Conservation (phyloP, 2,888 invertebrate species). For the Dysmachus trigonus region DNA sequence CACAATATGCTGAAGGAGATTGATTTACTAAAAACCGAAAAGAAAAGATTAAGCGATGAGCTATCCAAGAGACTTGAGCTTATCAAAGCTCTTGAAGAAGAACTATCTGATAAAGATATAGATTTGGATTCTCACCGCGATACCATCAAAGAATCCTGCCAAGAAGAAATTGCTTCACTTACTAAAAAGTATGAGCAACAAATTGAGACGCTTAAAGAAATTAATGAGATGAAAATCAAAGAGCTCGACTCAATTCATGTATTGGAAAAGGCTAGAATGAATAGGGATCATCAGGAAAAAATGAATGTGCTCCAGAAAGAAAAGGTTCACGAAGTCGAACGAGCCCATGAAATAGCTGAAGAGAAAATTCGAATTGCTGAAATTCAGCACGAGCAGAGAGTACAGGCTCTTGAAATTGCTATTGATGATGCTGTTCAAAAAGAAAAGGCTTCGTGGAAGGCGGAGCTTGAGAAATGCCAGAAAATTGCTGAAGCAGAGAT, state of each 20-base stretch:
- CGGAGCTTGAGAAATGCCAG: constrained; percentile 68
- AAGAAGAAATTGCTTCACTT: constrained; percentile 58
- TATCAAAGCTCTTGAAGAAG: constrained; percentile 60
- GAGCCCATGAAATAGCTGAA: constrained; percentile 59
- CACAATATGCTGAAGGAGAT: constrained; percentile 58
- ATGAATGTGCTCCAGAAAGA: constrained; percentile 36
- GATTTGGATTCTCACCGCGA: constrained; percentile 62
- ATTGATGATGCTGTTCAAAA: constrained; percentile 64
- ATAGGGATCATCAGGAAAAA: constrained; percentile 48
- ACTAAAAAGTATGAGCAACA: constrained; percentile 50
- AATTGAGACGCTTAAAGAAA: constrained; percentile 48
- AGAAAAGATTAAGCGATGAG: constrained; percentile 60
- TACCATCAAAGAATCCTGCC: constrained; percentile 59
- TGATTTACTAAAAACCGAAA: constrained; percentile 59
- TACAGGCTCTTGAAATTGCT: constrained; percentile 63
- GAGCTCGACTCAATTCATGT: constrained; percentile 51
- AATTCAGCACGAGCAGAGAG: constrained; percentile 63
- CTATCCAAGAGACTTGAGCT: constrained; percentile 61
- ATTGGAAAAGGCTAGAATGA: constrained; percentile 47
- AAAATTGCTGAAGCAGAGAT: constrained; percentile 68
- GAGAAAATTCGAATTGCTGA: constrained; percentile 62
- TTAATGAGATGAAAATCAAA: constrained; percentile 52
- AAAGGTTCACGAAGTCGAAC: constrained; percentile 57
- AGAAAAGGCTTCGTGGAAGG: constrained; percentile 64
- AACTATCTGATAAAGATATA: constrained; percentile 60